These are phyloP conservation scores for Caradrina kadenii DNA, from an alignment of 2,888 invertebrate species.

Conservation along the genomic window DNA sequence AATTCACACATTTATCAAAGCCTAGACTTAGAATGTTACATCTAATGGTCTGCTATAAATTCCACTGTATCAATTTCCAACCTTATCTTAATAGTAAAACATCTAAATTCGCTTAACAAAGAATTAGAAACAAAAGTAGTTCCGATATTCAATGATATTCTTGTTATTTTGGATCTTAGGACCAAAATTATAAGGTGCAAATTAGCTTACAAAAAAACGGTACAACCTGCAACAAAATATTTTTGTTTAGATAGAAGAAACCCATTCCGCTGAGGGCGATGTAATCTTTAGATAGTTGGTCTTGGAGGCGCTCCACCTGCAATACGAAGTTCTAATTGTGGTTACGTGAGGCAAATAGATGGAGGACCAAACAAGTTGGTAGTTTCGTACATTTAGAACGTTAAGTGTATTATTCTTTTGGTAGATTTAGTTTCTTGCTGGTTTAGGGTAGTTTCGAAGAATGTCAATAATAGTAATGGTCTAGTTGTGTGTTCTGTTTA, in stretches of 20 bases:
- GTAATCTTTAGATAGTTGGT: constrained; percentile 90
- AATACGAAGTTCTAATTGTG: constrained; percentile 57
- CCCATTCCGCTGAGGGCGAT: constrained; percentile 91
- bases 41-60: constrained; percentile 8
- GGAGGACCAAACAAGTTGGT: constrained; percentile 29
- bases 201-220: constrained; percentile 14
- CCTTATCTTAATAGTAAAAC: neutral
- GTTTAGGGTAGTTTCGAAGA: constrained; percentile 21
- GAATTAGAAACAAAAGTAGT: constrained; percentile 9
- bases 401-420: constrained; percentile 15
- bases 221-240: constrained; percentile 88
- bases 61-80: neutral
- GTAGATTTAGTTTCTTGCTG: constrained; percentile 25
- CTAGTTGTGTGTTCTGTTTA: neutral
- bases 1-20: constrained; percentile 48
- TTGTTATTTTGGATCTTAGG: neutral
- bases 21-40: constrained; percentile 29
- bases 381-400: constrained; percentile 36
- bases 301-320: constrained; percentile 91
- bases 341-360: constrained; percentile 42
- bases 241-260: constrained; percentile 89
- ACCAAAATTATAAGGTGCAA: neutral
- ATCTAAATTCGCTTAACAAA: neutral
- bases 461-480: neutral
- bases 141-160: neutral